These are phyloP conservation scores for Leptinotarsa peninsularis DNA, from an alignment of 2,888 invertebrate species.

Conservation along the genomic window DNA sequence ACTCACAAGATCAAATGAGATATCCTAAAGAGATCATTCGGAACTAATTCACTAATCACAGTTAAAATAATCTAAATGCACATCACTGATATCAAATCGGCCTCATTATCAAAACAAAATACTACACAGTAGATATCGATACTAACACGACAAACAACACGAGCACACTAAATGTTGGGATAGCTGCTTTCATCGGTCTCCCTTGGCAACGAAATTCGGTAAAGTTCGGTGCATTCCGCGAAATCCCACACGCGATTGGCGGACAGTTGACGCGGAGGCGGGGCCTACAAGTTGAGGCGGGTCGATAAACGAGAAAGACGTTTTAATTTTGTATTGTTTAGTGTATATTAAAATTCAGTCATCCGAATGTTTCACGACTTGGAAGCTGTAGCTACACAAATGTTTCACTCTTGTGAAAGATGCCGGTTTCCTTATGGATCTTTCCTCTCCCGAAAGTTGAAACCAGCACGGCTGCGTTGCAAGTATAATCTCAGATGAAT, in stretches of 20 bases:
- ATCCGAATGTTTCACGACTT: conserved; percentile 41
- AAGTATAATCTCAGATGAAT: too few relatives aligned
- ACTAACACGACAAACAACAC: conserved; percentile 63
- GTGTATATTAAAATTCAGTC: conserved; percentile 47
- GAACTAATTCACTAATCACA: conserved; percentile 52
- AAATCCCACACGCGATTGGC: conserved; percentile 53
- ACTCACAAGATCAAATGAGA: conserved; percentile 39
- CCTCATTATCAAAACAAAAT: conserved; percentile 52
- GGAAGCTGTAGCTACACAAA: conserved; percentile 29
- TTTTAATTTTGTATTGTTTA: conserved; percentile 56
- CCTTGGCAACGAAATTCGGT: conserved; percentile 65
- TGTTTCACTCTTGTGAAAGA: conserved; percentile 26
- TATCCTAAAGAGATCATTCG: conserved; percentile 45
- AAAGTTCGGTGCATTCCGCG: conserved; percentile 56
- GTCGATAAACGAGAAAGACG: conserved; percentile 52
- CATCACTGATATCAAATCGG: conserved; percentile 45
- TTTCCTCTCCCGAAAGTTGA: neutral
- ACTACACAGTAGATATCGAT: conserved; percentile 50
- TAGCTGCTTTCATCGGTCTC: conserved; percentile 64
- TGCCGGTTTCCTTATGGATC: neutral
- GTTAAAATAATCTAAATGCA: conserved; percentile 41
- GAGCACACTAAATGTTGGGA: conserved; percentile 65
- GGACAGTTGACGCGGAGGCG: conserved; percentile 50
- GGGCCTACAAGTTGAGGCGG: conserved; percentile 47
- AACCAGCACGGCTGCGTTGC: neutral